Evolutionary conservation across 2,888 invertebrate genomes (phyloP).

Genomic region (Glyphotaelius pellucidus): DNA sequence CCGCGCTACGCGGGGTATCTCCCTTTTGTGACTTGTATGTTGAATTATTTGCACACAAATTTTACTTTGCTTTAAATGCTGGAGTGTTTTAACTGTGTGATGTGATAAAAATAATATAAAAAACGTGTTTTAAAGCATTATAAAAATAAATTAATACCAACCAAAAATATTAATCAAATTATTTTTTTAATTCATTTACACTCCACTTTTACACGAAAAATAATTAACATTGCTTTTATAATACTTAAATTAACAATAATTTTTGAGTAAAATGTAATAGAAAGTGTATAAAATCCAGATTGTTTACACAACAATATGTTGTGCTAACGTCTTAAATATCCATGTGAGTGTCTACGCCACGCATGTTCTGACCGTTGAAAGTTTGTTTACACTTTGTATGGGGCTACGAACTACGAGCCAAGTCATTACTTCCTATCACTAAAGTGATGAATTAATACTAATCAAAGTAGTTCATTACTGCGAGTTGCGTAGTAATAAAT

Average conservation of each 20-base stretch:
- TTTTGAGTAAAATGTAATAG: neutral
- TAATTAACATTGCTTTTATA: neutral
- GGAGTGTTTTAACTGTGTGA: neutral
- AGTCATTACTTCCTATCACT: neutral
- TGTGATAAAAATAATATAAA: neutral
- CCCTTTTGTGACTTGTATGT: slow-evolving; percentile 60
- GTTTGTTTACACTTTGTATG: slow-evolving; percentile 70
- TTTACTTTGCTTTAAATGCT: neutral
- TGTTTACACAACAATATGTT: neutral
- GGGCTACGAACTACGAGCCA: neutral
- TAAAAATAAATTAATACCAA: neutral
- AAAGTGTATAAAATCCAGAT: neutral
- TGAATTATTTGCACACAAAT: neutral
- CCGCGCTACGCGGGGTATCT: slow-evolving; percentile 13
- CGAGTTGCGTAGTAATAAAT: neutral
- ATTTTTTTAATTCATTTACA: neutral
- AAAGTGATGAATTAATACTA: neutral
- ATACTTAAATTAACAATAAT: too few species aligned
- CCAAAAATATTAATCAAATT: neutral
- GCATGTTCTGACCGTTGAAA: slow-evolving; percentile 68
- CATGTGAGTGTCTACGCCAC: neutral
- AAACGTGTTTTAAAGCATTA: neutral
- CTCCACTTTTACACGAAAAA: neutral
- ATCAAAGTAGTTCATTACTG: neutral
- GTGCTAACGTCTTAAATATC: neutral